Percentiles rank a stretch among this genome's conserved stretches.
Evolutionary conservation across 2,888 invertebrate genomes (phyloP).

Genomic region (Lagria hirta): DNA sequence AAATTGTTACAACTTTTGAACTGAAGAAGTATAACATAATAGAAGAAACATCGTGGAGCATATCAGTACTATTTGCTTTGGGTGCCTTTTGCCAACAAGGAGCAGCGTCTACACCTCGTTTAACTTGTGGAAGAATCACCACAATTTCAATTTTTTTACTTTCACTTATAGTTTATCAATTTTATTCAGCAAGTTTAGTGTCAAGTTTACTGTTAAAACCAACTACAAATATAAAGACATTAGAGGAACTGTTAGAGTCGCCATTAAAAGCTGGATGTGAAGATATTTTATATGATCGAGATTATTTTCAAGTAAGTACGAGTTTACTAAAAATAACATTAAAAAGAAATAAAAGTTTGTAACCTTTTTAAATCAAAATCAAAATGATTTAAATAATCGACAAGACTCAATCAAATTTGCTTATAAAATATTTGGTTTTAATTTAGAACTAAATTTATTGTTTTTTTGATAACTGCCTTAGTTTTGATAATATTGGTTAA

Average conservation of each 20-base stretch:
- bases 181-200: slow-evolving; percentile 68
- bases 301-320: slow-evolving; percentile 56
- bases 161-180: slow-evolving; percentile 60
- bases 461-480: too few species aligned
- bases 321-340: slow-evolving; percentile 2
- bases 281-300: slow-evolving; percentile 62
- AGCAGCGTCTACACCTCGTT: slow-evolving; percentile 32
- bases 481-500: too few species aligned
- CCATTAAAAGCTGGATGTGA: slow-evolving; percentile 62
- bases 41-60: slow-evolving; percentile 42
- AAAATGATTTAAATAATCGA: too few species aligned
- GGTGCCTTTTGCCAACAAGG: slow-evolving; percentile 48
- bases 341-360: too few species aligned
- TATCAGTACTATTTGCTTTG: slow-evolving; percentile 36
- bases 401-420: too few species aligned
- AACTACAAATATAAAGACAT: slow-evolving; percentile 61
- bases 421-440: too few species aligned
- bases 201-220: slow-evolving; percentile 63
- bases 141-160: slow-evolving; percentile 39
- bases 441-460: too few species aligned
- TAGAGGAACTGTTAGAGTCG: slow-evolving; percentile 61
- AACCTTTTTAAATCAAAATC: too few species aligned
- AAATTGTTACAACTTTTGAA: slow-evolving; percentile 33
- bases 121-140: slow-evolving; percentile 41
- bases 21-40: slow-evolving; percentile 17